Conservation (phyloP, 2,113 vertebrate species). For the Tyto alba region DNA sequence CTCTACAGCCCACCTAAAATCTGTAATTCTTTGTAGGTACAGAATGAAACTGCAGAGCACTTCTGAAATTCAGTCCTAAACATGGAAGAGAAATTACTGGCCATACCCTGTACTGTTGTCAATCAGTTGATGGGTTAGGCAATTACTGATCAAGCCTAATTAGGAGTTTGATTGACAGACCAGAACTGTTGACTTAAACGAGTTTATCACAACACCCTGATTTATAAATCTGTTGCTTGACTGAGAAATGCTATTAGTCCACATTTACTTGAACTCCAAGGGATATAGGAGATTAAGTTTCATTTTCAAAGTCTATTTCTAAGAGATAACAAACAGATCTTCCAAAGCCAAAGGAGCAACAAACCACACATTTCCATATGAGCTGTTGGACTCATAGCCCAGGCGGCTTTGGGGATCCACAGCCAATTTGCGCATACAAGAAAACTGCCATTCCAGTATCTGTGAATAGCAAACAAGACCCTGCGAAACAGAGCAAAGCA, state of each 20-base stretch:
- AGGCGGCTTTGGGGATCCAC: background rate
- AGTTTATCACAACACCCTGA: background rate
- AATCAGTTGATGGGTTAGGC: background rate
- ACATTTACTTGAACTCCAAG: background rate
- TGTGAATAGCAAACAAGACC: background rate
- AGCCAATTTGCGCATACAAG: background rate
- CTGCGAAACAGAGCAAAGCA: background rate
- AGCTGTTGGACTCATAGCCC: background rate
- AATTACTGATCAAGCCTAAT: background rate
- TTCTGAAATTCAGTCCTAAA: background rate
- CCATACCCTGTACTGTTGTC: background rate
- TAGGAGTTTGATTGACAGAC: background rate
- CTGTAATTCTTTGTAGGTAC: background rate
- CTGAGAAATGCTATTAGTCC: background rate
- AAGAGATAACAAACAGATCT: background rate
- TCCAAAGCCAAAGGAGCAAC: background rate
- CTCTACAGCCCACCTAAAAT: accelerated
- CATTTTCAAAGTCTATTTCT: background rate
- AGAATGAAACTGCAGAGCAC: background rate
- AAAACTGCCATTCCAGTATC: background rate
- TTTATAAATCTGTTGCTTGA: background rate
- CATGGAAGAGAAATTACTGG: background rate
- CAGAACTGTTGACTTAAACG: background rate
- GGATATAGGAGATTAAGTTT: background rate
- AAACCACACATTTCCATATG: background rate